phyloP scores from a whole-genome alignment of 2,888 invertebrate species.

The Hofmannophila pseudospretella region DNA sequence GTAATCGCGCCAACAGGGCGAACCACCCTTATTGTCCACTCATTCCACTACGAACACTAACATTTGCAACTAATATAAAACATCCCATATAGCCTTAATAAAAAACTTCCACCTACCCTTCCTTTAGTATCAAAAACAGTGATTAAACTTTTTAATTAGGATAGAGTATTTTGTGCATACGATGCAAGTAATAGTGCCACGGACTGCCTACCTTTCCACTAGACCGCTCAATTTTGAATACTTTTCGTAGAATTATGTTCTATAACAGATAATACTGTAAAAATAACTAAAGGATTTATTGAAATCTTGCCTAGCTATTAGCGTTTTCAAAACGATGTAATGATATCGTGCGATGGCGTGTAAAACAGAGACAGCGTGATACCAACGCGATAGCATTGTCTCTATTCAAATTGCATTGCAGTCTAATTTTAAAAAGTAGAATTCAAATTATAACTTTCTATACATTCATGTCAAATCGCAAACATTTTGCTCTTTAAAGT shows the following conservation, averaged over 20 bases:
- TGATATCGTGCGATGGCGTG: too few species aligned
- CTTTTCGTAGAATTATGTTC: not conserved
- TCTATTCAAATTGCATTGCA: too few species aligned
- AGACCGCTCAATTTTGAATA: not conserved
- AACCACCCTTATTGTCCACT: constrained; percentile 70
- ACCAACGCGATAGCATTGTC: too few species aligned
- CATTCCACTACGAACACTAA: constrained; percentile 61
- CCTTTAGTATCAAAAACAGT: constrained; percentile 57
- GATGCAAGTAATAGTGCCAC: constrained; percentile 20
- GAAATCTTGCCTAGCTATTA: too few species aligned
- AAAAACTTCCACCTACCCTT: constrained; percentile 30
- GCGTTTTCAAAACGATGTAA: too few species aligned
- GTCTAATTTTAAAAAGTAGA: too few species aligned
- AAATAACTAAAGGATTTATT: too few species aligned
- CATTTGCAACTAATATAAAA: constrained; percentile 62
- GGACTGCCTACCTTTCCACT: not conserved
- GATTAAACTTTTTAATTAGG: constrained; percentile 47
- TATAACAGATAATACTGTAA: too few species aligned
- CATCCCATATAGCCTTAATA: constrained; percentile 30
- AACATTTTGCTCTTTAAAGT: too few species aligned
- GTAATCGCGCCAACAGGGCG: constrained; percentile 28
- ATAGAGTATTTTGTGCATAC: constrained; percentile 68
- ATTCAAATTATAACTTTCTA: too few species aligned
- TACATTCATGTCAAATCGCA: too few species aligned
- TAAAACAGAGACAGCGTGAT: too few species aligned